These are phyloP conservation scores for Ficedula albicollis DNA, from an alignment of 2,797 vertebrate genomes.

Conservation along the genomic window DNA sequence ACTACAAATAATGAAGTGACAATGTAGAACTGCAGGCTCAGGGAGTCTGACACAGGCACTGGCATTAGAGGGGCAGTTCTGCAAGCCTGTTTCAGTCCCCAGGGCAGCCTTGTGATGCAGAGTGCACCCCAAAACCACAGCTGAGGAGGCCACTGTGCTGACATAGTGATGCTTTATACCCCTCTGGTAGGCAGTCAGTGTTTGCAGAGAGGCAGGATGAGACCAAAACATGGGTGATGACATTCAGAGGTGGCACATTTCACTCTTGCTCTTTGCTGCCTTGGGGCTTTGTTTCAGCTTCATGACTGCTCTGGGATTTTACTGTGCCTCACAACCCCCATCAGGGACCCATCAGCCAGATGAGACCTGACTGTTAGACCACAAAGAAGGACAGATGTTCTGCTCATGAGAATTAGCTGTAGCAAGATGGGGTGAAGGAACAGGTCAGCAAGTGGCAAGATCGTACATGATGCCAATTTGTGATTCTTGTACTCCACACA, in stretches of 20 bases:
- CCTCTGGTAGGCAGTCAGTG: background rate
- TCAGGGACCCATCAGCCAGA: background rate
- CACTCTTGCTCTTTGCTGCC: background rate
- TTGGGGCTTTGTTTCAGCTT: background rate
- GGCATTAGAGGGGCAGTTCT: background rate
- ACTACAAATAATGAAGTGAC: background rate
- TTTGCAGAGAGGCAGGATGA: background rate
- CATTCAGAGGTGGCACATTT: background rate
- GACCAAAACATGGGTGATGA: rapidly evolving
- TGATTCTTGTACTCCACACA: rapidly evolving
- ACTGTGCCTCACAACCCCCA: background rate
- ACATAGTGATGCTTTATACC: rapidly evolving
- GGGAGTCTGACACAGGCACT: background rate
- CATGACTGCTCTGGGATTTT: background rate
- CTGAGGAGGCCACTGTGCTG: background rate
- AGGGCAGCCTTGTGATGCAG: background rate
- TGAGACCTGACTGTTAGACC: background rate
- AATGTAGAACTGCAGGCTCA: background rate
- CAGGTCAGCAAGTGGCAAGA: background rate
- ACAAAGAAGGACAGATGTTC: no score
- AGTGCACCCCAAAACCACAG: background rate
- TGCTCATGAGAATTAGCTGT: rapidly evolving
- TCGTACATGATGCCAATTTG: background rate
- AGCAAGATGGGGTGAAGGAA: background rate
- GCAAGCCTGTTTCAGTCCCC: background rate